Conservation (phyloP, 2,888 invertebrate genomes). For the Leptothorax acervorum region DNA sequence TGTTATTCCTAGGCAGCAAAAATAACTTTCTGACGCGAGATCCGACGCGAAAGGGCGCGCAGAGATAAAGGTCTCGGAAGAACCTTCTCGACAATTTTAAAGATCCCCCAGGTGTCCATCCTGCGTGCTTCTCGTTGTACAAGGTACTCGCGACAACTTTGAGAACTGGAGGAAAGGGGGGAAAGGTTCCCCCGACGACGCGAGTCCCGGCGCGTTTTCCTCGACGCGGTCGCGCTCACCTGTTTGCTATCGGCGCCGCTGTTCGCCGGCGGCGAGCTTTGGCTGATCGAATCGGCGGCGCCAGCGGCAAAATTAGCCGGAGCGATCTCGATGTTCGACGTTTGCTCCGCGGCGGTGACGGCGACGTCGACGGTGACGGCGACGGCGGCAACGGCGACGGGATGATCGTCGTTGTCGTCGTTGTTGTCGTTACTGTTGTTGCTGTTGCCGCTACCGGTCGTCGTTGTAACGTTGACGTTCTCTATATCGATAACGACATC, state of each 20-base stretch:
- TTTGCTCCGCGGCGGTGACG: conserved; percentile 60
- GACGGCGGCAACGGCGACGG: conserved; percentile 15
- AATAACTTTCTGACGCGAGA: not conserved
- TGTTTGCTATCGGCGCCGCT: conserved; percentile 76
- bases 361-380: too few relatives aligned
- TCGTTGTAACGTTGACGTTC: conserved; percentile 5
- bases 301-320: conserved; percentile 61
- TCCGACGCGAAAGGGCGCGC: not conserved
- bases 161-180: not conserved
- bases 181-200: not conserved
- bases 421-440: conserved; percentile 15
- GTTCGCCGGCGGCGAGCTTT: conserved; percentile 63
- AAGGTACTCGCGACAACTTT: not conserved
- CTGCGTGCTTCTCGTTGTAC: not conserved
- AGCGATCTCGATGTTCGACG: conserved; percentile 63
- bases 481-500: conserved; percentile 35
- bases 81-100: not conserved
- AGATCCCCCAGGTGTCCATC: not conserved
- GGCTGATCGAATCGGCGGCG: conserved; percentile 67
- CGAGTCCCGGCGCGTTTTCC: not conserved
- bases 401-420: not conserved
- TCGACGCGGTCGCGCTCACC: conserved; percentile 72
- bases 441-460: conserved; percentile 1
- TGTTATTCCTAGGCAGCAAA: not conserved
- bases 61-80: not conserved